Evolutionary conservation across 2,888 invertebrate species (phyloP), one percentile per base, ranked within the genome.

Genomic region (Hoplodrina blanda): DNA sequence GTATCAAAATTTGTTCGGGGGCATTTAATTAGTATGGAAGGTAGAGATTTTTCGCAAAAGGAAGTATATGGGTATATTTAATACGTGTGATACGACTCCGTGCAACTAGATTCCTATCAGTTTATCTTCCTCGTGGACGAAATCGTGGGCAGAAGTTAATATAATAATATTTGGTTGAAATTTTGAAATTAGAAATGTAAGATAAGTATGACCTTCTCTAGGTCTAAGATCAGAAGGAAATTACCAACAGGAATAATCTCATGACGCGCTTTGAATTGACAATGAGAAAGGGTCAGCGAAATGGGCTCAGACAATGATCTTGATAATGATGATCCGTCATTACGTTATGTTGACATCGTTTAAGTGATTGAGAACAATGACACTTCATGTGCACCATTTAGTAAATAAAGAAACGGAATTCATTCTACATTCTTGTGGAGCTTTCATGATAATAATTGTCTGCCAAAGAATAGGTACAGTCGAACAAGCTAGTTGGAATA

Each of bases 1-100:
- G 25, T 25, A 25, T 2, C 25, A 25, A 25, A 25, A 25, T 25
- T 25, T 25, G 33, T 33, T 33, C 33, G 4, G 7, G 33, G 33
- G 97, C 91, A 41, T 89, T 93, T 46, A 87, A 92, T n/a, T n/a
- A n/a, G n/a, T n/a, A 25, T 25, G 25, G 25, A 25, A 2, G 2
- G 25, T 25, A 25, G 2, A 25, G 2, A 25, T 25, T 25, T 25
- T 25, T 25, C n/a, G 2, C 25, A 25, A 25, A 25, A 25, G 25
- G 2, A 25, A 25, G 2, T 2, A 25, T 25, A 25, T 25, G 25
- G 25, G 25, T 25, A 2, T 25, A 25, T 25, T 25, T 25, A 2
- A 25, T 25, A 25, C 25, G 25, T 25, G 25, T 25, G 25, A 25
- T 25, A 25, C 2, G 25, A 25, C 25, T 25, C 25, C 25, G 2